Percentiles rank a stretch among this genome's conserved stretches.
phyloP scores from a whole-genome alignment of 2,888 invertebrate species.

The Seira musarum region DNA sequence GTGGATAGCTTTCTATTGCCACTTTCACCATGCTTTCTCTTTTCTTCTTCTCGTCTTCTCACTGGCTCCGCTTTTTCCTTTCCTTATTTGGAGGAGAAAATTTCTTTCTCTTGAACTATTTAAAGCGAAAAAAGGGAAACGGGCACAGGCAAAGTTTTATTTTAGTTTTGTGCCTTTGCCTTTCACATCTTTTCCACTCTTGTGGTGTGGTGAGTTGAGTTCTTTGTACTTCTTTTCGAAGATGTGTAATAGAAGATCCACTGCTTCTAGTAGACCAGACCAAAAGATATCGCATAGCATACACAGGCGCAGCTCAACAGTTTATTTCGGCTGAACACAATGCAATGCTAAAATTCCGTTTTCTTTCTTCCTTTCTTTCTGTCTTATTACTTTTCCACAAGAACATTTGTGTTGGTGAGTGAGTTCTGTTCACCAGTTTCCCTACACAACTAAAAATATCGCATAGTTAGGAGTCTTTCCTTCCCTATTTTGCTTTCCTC shows the following conservation, averaged over 20 bases:
- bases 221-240: not conserved
- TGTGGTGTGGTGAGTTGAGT: slow-evolving; percentile 1
- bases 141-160: slow-evolving; percentile 35
- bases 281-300: slow-evolving; percentile 45
- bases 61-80: slow-evolving; percentile 15
- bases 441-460: slow-evolving; percentile 1
- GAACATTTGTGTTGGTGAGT: slow-evolving; percentile 50
- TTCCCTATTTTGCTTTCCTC: slow-evolving; percentile 1
- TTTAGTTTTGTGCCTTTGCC: not conserved
- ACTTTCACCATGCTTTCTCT: slow-evolving; percentile 27
- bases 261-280: slow-evolving; percentile 27
- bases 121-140: slow-evolving; percentile 45
- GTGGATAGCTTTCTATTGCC: slow-evolving; percentile 44
- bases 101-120: slow-evolving; percentile 49
- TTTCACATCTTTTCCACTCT: slow-evolving; percentile 6
- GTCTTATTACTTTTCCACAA: slow-evolving; percentile 36
- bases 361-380: slow-evolving; percentile 28
- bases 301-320: slow-evolving; percentile 66
- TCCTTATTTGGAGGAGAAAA: slow-evolving; percentile 5
- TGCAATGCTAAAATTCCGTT: slow-evolving; percentile 45
- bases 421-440: slow-evolving; percentile 33
- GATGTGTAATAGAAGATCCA: slow-evolving; percentile 30
- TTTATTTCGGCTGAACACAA: slow-evolving; percentile 62
- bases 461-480: slow-evolving; percentile 4
- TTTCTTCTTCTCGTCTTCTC: slow-evolving; percentile 39